Conservation (phyloP, 2,888 invertebrate genomes). For the Tetheella fluctuosa region DNA sequence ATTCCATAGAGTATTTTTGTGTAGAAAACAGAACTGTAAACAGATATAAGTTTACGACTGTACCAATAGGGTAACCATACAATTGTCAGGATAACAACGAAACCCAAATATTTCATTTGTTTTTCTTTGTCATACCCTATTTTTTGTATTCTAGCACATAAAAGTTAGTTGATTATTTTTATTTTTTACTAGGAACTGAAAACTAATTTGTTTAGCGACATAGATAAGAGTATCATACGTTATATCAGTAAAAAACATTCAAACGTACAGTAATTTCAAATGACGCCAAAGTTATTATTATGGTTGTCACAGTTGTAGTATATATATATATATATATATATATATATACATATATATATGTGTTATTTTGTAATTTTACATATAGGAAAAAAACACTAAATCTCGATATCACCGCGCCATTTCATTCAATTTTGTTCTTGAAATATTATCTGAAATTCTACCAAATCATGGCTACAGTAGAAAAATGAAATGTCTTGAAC, state of each 20-base stretch:
- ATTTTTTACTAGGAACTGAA: too few relatives aligned
- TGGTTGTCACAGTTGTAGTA: not conserved
- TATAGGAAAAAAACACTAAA: not conserved
- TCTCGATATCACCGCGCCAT: not conserved
- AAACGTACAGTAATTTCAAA: too few relatives aligned
- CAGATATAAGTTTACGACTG: conserved; percentile 20
- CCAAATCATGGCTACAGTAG: conserved; percentile 37
- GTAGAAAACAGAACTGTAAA: conserved; percentile 28
- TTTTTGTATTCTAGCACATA: too few relatives aligned
- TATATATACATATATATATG: too few relatives aligned
- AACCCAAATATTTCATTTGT: not conserved
- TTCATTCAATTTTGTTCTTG: conserved; percentile 22
- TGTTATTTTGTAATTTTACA: too few relatives aligned
- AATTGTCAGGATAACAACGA: not conserved
- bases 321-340: too few relatives aligned
- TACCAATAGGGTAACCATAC: not conserved
- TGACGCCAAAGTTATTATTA: not conserved
- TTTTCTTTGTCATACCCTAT: not conserved
- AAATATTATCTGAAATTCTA: conserved; percentile 9
- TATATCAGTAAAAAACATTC: too few relatives aligned
- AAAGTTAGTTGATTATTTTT: too few relatives aligned
- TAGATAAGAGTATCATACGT: too few relatives aligned
- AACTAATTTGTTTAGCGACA: too few relatives aligned
- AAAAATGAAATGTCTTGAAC: conserved; percentile 33
- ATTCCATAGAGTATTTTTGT: conserved; percentile 33